Conservation (phyloP, 2,888 invertebrate species). For the Tuta absoluta region DNA sequence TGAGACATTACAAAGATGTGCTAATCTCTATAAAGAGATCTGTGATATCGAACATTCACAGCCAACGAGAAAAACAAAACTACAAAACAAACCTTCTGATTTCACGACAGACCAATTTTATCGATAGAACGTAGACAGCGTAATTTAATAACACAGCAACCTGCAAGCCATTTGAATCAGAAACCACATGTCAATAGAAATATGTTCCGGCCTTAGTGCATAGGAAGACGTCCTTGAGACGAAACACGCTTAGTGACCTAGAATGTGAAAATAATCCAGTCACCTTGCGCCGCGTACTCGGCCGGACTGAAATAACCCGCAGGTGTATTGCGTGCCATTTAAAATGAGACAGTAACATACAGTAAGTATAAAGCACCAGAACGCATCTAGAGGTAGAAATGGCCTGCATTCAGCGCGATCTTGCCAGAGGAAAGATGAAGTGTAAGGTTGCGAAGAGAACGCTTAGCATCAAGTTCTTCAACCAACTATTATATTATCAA, state of each 20-base stretch:
- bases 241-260: slow-evolving; percentile 70
- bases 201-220: slow-evolving; percentile 46
- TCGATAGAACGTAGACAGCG: neutral
- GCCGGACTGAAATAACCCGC: slow-evolving; percentile 73
- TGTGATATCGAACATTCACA: too few species aligned
- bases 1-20: too few species aligned
- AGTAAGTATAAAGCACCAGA: slow-evolving; percentile 38
- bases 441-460: neutral
- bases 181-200: slow-evolving; percentile 35
- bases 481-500: too few species aligned
- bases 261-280: slow-evolving; percentile 77
- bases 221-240: slow-evolving; percentile 72
- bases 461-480: too few species aligned
- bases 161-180: neutral
- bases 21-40: too few species aligned
- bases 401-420: slow-evolving; percentile 3
- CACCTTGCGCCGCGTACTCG: slow-evolving; percentile 71
- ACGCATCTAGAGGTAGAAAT: slow-evolving; percentile 33
- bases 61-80: too few species aligned
- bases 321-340: slow-evolving; percentile 65
- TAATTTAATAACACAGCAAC: neutral
- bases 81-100: too few species aligned
- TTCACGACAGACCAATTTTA: neutral
- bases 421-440: neutral
- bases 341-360: slow-evolving; percentile 46